A percentile compares a stretch with the other conserved stretches of the same genome.
Evolutionary conservation across 2,888 invertebrate species (phyloP).

Genomic region (Orthonychiurus folsomi): DNA sequence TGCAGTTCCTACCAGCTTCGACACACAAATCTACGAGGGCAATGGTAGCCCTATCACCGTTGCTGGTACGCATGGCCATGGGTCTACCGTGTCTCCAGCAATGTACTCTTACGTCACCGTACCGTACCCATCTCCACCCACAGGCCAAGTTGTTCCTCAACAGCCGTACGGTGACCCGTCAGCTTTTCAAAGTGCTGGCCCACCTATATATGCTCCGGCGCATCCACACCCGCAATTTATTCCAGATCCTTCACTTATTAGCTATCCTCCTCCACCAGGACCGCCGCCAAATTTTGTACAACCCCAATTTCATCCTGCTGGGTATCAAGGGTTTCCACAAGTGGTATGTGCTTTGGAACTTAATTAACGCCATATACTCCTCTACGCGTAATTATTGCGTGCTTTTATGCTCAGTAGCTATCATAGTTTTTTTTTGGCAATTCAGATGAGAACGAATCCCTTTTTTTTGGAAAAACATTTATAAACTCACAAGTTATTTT

Average conservation of each 20-base stretch:
- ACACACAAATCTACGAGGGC: conserved; percentile 34
- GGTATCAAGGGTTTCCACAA: conserved; percentile 40
- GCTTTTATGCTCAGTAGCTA: too few species aligned
- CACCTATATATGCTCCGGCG: conserved; percentile 35
- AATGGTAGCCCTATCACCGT: conserved; percentile 30
- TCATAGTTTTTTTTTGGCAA: too few species aligned
- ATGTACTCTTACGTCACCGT: conserved; percentile 28
- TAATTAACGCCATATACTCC: too few species aligned
- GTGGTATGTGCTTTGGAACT: conserved; percentile 38
- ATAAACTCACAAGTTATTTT: too few species aligned
- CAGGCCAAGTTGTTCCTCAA: conserved; percentile 34
- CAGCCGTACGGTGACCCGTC: conserved; percentile 33
- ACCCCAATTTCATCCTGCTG: conserved; percentile 40
- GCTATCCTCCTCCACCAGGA: conserved; percentile 38
- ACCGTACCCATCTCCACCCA: conserved; percentile 35
- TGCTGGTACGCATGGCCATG: conserved; percentile 24
- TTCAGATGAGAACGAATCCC: background rate
- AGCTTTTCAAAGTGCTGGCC: conserved; percentile 37
- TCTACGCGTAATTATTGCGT: too few species aligned
- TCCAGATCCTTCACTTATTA: conserved; percentile 40
- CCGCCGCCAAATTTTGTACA: conserved; percentile 27
- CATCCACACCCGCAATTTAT: conserved; percentile 37
- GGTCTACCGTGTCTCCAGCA: conserved; percentile 38
- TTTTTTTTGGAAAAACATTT: too few species aligned
- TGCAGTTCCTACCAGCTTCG: conserved; percentile 22